phyloP scores from a whole-genome alignment of 2,797 vertebrate species.

The Pygocentrus nattereri region DNA sequence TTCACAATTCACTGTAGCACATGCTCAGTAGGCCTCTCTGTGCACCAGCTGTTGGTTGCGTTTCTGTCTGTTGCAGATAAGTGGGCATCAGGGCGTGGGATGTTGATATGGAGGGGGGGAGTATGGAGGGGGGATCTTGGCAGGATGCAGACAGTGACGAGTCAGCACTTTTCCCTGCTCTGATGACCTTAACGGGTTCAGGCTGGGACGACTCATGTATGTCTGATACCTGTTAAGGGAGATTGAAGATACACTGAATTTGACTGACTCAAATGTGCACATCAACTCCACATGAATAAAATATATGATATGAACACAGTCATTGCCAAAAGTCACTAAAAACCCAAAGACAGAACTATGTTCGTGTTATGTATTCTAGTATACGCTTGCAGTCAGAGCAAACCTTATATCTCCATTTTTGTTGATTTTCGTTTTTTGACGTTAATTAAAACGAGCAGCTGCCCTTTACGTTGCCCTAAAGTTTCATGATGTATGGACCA shows the following conservation, averaged over 20 bases:
- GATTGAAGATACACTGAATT: background rate
- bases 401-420: too few relatives aligned
- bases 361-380: too few relatives aligned
- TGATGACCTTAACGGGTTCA: constrained; percentile 59
- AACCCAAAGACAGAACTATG: background rate
- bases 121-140: constrained; percentile 50
- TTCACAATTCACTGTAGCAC: constrained; percentile 11
- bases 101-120: constrained; percentile 60
- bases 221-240: background rate
- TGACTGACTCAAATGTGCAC: background rate
- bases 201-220: constrained; percentile 15
- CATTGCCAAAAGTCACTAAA: too few relatives aligned
- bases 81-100: constrained; percentile 58
- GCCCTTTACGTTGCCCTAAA: too few relatives aligned
- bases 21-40: constrained; percentile 46
- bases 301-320: background rate
- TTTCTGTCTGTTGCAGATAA: constrained; percentile 65
- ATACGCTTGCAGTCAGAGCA: too few relatives aligned
- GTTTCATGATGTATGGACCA: too few relatives aligned
- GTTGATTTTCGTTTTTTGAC: too few relatives aligned
- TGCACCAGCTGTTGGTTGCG: constrained; percentile 63
- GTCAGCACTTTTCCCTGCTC: constrained; percentile 57
- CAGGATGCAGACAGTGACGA: constrained; percentile 54
- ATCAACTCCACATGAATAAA: background rate
- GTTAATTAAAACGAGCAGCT: too few relatives aligned